A percentile compares a stretch with the other conserved stretches of the same genome.
Evolutionary conservation across 2,888 invertebrate genomes (phyloP).

Genomic region (Gibbula magus): DNA sequence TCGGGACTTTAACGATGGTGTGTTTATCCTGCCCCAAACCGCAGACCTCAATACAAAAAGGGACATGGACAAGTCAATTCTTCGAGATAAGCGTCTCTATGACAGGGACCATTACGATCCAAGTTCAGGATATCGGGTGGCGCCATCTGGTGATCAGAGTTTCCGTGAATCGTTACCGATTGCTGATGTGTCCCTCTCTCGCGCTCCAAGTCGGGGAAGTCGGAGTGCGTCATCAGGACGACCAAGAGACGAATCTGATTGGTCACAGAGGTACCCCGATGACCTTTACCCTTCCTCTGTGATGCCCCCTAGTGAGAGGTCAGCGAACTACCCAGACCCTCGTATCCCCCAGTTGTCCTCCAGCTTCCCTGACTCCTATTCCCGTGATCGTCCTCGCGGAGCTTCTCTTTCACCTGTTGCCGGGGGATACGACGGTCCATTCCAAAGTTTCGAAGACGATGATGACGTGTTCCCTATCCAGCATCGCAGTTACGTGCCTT

Average conservation of each 20-base stretch:
- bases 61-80: constrained; percentile 27
- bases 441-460: constrained; percentile 53
- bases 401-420: constrained; percentile 13
- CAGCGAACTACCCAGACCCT: constrained; percentile 21
- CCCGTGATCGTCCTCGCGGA: not conserved
- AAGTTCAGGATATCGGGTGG: constrained; percentile 41
- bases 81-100: constrained; percentile 38
- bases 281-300: constrained; percentile 27
- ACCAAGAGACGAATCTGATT: not conserved
- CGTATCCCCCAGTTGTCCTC: constrained; percentile 5
- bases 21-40: constrained; percentile 62
- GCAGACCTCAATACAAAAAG: constrained; percentile 46
- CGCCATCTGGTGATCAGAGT: not conserved
- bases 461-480: constrained; percentile 59
- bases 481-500: constrained; percentile 29
- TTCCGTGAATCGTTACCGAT: not conserved
- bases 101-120: constrained; percentile 46
- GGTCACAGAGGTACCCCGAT: not conserved
- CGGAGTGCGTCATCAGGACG: not conserved
- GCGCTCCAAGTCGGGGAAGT: constrained; percentile 18
- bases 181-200: constrained; percentile 25
- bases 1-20: constrained; percentile 44
- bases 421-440: constrained; percentile 39
- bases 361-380: constrained; percentile 2
- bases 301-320: constrained; percentile 14